phyloP scores from a whole-genome alignment of 1,140 invertebrate genomes.

The Pseudomyrmex dendroicus region DNA sequence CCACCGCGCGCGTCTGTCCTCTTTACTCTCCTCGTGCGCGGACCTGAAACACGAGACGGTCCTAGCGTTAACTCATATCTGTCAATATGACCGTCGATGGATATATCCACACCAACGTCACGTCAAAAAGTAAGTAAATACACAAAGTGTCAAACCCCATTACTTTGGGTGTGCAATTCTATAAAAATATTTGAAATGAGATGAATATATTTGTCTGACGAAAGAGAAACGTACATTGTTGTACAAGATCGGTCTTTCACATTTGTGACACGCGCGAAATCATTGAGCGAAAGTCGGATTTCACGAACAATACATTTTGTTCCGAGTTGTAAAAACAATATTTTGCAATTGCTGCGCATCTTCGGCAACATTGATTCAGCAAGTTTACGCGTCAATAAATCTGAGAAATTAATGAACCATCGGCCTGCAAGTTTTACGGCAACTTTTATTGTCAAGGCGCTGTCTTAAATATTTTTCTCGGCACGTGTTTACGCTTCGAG shows the following conservation, averaged over 20 bases:
- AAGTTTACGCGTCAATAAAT: slow-evolving; percentile 71
- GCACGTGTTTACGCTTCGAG: not conserved
- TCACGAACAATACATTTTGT: not conserved
- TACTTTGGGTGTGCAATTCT: too few relatives aligned
- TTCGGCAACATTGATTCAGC: slow-evolving; percentile 63
- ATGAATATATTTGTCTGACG: too few relatives aligned
- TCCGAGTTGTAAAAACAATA: not conserved
- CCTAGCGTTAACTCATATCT: slow-evolving; percentile 78
- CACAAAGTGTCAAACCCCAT: too few relatives aligned
- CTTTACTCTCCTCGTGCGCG: slow-evolving; percentile 80
- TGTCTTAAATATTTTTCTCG: slow-evolving; percentile 40
- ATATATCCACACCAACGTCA: not conserved
- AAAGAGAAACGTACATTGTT: not conserved
- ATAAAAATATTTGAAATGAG: too few relatives aligned
- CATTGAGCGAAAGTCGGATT: not conserved
- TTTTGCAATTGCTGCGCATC: slow-evolving; percentile 17
- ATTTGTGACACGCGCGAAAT: not conserved
- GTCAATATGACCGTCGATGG: slow-evolving; percentile 60
- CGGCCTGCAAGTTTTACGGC: slow-evolving; percentile 67
- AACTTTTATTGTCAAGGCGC: slow-evolving; percentile 69
- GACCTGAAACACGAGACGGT: slow-evolving; percentile 79
- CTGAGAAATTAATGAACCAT: slow-evolving; percentile 68
- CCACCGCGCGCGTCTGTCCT: slow-evolving; percentile 67
- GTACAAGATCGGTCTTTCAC: not conserved
- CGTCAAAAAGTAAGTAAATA: too few relatives aligned